A percentile compares a stretch with the other conserved stretches of the same genome.
Conservation (phyloP, 2,888 invertebrate genomes). For the Torymus texanus region DNA sequence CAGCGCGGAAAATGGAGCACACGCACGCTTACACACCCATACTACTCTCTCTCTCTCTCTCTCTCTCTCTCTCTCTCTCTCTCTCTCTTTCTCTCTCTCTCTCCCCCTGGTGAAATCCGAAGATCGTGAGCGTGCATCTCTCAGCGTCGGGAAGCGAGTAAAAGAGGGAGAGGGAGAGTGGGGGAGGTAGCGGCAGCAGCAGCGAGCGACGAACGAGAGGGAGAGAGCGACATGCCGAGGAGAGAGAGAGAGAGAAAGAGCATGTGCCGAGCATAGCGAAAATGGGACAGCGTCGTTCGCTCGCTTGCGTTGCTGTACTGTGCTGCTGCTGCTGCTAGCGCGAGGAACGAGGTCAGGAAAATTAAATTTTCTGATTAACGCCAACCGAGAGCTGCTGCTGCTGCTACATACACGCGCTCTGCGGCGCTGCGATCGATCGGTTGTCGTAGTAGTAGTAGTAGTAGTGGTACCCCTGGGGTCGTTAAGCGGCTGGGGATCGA, state of each 20-base stretch:
- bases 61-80: too few relatives aligned
- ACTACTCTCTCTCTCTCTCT: too few relatives aligned
- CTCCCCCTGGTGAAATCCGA: background rate
- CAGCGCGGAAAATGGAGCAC: too few relatives aligned
- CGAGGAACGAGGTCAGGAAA: conserved; percentile 74
- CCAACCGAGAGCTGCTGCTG: conserved; percentile 59
- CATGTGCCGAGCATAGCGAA: background rate
- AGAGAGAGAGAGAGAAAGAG: conserved; percentile 10
- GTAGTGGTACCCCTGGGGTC: too few relatives aligned
- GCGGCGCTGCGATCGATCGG: too few relatives aligned
- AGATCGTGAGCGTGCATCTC: conserved; percentile 37
- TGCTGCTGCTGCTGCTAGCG: conserved; percentile 65
- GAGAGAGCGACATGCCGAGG: background rate
- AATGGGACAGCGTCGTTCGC: conserved; percentile 6
- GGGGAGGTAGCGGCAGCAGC: background rate
- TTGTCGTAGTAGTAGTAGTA: too few relatives aligned
- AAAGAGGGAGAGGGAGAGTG: background rate
- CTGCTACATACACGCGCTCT: background rate
- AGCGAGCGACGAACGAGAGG: background rate
- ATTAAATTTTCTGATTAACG: conserved; percentile 73
- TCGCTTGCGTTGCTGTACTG: conserved; percentile 65
- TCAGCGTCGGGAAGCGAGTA: background rate
- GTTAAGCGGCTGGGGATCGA: too few relatives aligned
- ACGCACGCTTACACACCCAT: too few relatives aligned
- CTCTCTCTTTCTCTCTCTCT: too few relatives aligned